Conservation (phyloP, 2,113 vertebrate species). For the Oxygymnocypris stewartii region DNA sequence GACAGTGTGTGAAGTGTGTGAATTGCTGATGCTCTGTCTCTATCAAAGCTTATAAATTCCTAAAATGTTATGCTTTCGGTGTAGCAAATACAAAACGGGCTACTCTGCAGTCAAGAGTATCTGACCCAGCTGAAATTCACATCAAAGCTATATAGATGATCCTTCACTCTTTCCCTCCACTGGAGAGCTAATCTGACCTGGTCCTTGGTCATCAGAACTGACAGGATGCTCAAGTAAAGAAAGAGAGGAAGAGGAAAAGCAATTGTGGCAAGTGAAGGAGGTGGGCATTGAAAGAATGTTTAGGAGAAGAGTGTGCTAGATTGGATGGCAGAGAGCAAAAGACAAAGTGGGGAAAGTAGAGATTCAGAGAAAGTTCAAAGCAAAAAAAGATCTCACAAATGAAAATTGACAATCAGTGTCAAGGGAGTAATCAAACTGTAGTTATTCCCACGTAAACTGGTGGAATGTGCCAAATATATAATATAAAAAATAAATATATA, state of each 20-base stretch:
- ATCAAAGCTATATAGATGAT: constrained; percentile 38
- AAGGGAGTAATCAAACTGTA: not conserved
- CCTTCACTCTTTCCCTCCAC: constrained; percentile 20
- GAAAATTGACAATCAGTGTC: not conserved
- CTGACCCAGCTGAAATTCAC: constrained; percentile 33
- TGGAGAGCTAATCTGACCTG: constrained; percentile 40
- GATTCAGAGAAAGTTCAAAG: not conserved
- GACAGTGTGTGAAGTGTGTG: constrained; percentile 25
- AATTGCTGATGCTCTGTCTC: constrained; percentile 35
- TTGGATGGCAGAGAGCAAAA: not conserved
- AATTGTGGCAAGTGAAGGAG: constrained; percentile 41
- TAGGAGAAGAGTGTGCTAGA: constrained; percentile 23
- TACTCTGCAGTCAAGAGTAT: constrained; percentile 32
- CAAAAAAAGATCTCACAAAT: not conserved
- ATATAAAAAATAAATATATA: not conserved
- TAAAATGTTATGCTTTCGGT: constrained; percentile 8
- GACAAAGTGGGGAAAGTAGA: not conserved
- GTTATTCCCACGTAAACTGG: not conserved
- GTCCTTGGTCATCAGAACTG: constrained; percentile 55
- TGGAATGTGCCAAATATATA: not conserved
- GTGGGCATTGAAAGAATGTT: constrained; percentile 51
- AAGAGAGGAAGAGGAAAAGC: constrained; percentile 51
- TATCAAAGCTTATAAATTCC: constrained; percentile 34
- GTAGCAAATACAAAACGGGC: constrained; percentile 15
- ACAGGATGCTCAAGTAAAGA: constrained; percentile 11